These are phyloP conservation scores for Peribatodes rhomboidaria DNA, from an alignment of 2,888 invertebrate genomes.

Conservation along the genomic window DNA sequence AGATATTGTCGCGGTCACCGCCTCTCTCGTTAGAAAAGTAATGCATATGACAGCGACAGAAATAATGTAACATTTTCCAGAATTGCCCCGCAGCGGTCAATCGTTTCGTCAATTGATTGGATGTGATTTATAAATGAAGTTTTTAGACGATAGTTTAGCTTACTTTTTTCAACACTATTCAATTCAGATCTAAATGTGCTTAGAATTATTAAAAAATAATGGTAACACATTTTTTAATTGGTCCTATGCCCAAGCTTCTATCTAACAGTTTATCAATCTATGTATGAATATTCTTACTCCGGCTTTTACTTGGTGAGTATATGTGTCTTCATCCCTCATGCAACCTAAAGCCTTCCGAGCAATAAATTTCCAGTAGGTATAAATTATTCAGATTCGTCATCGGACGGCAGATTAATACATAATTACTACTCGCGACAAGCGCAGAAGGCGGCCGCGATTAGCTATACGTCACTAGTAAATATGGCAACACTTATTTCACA, in stretches of 20 bases:
- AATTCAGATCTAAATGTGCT: too few species aligned
- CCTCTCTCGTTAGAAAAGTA: too few species aligned
- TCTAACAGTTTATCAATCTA: too few species aligned
- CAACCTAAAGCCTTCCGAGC: slow-evolving; percentile 64
- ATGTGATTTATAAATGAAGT: slow-evolving; percentile 41
- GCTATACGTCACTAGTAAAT: slow-evolving; percentile 85
- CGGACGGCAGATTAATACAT: slow-evolving; percentile 75
- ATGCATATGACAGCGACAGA: too few species aligned
- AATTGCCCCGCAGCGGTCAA: too few species aligned
- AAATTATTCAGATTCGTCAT: slow-evolving; percentile 83
- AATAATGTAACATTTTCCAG: too few species aligned
- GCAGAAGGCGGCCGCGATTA: slow-evolving; percentile 81
- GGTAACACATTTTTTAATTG: too few species aligned
- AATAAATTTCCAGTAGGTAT: slow-evolving; percentile 74
- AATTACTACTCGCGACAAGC: slow-evolving; percentile 78
- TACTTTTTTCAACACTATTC: neutral
- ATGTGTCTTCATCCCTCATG: slow-evolving; percentile 55
- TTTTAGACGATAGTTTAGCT: slow-evolving; percentile 35
- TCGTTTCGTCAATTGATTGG: slow-evolving; percentile 72
- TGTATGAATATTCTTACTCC: neutral
- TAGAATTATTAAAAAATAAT: too few species aligned
- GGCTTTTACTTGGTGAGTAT: slow-evolving; percentile 45
- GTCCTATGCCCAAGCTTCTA: too few species aligned
- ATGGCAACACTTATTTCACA: slow-evolving; percentile 85
- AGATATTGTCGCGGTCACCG: too few species aligned